Evolutionary conservation across 2,113 vertebrate genomes (phyloP).

Genomic region (Uria lomvia): DNA sequence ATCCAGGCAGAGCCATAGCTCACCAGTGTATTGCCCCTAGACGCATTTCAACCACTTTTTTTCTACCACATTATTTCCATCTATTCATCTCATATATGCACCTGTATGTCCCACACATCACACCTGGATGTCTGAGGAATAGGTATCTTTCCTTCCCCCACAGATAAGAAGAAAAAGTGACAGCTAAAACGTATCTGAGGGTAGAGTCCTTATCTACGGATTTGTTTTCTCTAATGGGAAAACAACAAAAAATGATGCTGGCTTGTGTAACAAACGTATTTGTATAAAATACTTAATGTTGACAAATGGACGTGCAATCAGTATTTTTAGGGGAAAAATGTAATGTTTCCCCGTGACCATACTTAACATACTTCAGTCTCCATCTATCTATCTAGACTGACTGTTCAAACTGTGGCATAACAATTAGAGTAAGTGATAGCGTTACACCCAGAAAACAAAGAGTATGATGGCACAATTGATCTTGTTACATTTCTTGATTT

Average conservation of each 20-base stretch:
- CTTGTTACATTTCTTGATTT: slow-evolving; percentile 55
- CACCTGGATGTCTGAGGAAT: neutral
- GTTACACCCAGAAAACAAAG: slow-evolving; percentile 61
- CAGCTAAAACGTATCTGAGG: neutral
- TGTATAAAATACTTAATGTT: slow-evolving; percentile 43
- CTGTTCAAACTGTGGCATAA: slow-evolving; percentile 38
- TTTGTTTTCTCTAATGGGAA: neutral
- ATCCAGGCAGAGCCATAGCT: neutral
- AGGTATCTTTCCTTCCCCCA: neutral
- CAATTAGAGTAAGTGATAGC: slow-evolving; percentile 65
- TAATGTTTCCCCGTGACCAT: neutral
- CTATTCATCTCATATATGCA: fast-evolving
- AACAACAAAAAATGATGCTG: neutral
- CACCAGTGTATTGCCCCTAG: fast-evolving
- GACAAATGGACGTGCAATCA: slow-evolving; percentile 11
- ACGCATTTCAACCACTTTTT: neutral
- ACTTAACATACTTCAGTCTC: slow-evolving; percentile 20
- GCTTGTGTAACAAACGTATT: slow-evolving; percentile 26
- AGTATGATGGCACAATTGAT: slow-evolving; percentile 46
- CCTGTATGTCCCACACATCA: neutral
- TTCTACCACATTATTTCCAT: neutral
- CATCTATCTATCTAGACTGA: slow-evolving; percentile 11
- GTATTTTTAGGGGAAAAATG: slow-evolving; percentile 21
- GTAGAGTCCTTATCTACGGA: neutral
- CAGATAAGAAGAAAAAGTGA: neutral